Evolutionary conservation across 2,113 vertebrate species (phyloP).

Genomic region (Saccopteryx leptura): DNA sequence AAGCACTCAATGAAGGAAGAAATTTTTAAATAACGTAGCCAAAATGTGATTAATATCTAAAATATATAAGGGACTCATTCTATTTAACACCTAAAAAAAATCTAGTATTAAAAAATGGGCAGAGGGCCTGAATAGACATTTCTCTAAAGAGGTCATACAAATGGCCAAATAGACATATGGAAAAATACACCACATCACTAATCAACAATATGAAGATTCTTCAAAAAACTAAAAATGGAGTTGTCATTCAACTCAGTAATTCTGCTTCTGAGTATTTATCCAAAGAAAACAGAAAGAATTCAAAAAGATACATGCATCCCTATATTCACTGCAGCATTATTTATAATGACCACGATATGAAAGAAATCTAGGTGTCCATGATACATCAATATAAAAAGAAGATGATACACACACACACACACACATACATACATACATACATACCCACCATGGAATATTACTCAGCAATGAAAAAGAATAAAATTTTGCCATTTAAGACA

Average conservation of each 20-base stretch:
- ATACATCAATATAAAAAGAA: not conserved
- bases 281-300: not conserved
- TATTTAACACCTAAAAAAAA: not conserved
- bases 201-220: not conserved
- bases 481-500: too few relatives aligned
- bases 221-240: not conserved
- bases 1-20: not conserved
- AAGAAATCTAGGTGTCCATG: not conserved
- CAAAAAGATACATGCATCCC: not conserved
- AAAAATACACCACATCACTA: not conserved
- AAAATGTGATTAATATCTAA: not conserved
- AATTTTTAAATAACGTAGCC: not conserved
- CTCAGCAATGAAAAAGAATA: too few relatives aligned
- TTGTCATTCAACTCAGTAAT: not conserved
- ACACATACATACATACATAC: too few relatives aligned
- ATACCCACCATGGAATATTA: too few relatives aligned
- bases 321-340: too few relatives aligned
- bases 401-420: too few relatives aligned
- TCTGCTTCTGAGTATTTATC: not conserved
- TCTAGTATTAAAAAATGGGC: not conserved
- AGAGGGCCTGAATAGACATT: not conserved
- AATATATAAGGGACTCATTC: not conserved
- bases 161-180: not conserved
- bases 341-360: not conserved
- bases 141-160: not conserved